phyloP scores from a whole-genome alignment of 2,888 invertebrate genomes.

The Idaea aversata region DNA sequence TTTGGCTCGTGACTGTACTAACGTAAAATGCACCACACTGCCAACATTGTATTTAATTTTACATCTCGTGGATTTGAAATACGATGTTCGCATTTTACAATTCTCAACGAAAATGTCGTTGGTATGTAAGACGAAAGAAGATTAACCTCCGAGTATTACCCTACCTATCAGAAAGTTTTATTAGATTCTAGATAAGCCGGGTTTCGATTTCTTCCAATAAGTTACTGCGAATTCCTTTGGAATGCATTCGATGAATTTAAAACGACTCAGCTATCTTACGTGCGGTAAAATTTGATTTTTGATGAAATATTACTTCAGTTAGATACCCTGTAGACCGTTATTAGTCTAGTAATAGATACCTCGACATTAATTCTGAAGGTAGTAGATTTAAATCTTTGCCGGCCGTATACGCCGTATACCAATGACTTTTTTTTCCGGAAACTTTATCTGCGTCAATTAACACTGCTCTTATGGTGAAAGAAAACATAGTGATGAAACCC shows the following conservation, averaged over 20 bases:
- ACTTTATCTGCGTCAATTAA: too few species aligned
- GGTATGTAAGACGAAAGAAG: background rate
- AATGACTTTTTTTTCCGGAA: too few species aligned
- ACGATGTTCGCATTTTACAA: background rate
- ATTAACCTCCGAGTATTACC: background rate
- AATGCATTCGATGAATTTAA: slow-evolving; percentile 1
- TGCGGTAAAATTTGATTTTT: background rate
- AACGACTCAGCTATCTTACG: background rate
- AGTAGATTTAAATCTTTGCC: too few species aligned
- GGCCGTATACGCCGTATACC: too few species aligned
- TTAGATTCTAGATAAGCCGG: background rate
- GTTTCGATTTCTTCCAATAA: background rate
- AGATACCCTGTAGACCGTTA: too few species aligned
- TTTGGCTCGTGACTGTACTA: background rate
- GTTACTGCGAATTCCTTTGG: background rate
- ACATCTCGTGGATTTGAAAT: background rate
- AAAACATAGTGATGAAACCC: too few species aligned
- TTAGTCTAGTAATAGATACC: too few species aligned
- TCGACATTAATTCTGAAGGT: too few species aligned
- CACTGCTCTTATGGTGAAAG: too few species aligned
- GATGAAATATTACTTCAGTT: background rate
- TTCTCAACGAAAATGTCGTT: background rate
- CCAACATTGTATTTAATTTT: background rate
- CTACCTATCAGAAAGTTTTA: slow-evolving; percentile 1
- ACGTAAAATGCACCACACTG: background rate